Evolutionary conservation across 2,797 vertebrate species (phyloP).

Genomic region (Siniperca obscura): DNA sequence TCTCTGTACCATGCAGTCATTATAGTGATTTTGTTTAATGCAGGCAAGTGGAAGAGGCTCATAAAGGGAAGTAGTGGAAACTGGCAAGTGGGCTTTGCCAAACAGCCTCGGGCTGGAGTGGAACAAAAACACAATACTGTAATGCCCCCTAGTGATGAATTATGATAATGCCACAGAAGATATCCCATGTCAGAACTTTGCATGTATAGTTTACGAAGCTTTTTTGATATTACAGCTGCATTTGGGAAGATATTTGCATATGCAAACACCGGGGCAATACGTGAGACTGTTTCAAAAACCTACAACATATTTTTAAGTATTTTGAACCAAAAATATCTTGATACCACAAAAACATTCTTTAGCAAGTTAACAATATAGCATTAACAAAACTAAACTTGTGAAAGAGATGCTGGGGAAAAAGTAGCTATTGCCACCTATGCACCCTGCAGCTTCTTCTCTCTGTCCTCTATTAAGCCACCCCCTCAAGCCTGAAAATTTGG

Average conservation of each 20-base stretch:
- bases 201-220: not conserved
- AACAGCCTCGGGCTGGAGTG: conserved; percentile 26
- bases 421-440: conserved; percentile 38
- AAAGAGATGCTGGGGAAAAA: conserved; percentile 30
- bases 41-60: conserved; percentile 55
- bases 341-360: not conserved
- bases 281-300: not conserved
- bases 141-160: conserved; percentile 76
- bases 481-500: conserved; percentile 54
- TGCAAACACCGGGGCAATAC: not conserved
- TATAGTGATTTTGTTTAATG: conserved; percentile 64
- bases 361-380: not conserved
- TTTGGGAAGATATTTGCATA: not conserved
- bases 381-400: conserved; percentile 22
- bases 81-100: conserved; percentile 40
- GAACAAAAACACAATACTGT: conserved; percentile 46
- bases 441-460: conserved; percentile 43
- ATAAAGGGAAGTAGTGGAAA: conserved; percentile 66
- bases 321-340: not conserved
- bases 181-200: not conserved
- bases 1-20: conserved; percentile 60
- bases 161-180: conserved; percentile 1
- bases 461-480: conserved; percentile 55
- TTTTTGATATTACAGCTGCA: not conserved
- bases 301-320: not conserved